A percentile compares a stretch with the other conserved stretches of the same genome.
Evolutionary conservation across 2,113 vertebrate species (phyloP).

Genomic region (Rhinichthys klamathensis): DNA sequence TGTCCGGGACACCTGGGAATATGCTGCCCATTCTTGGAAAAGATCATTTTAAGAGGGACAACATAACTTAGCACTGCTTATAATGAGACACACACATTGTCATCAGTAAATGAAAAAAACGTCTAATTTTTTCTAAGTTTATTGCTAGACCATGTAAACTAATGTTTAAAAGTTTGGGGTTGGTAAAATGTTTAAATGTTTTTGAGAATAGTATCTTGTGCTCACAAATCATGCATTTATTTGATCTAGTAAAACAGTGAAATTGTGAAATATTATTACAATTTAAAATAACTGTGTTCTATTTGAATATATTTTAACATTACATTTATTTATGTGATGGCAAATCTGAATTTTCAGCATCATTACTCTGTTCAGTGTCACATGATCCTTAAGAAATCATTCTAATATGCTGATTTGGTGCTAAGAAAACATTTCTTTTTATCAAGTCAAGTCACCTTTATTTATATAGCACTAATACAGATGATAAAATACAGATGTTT

Average conservation of each 20-base stretch:
- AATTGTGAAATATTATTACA: neutral
- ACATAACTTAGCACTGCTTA: neutral
- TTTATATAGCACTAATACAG: too few relatives aligned
- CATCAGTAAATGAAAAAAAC: too few relatives aligned
- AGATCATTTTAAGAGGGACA: conserved; percentile 1
- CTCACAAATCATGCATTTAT: neutral
- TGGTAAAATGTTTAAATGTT: neutral
- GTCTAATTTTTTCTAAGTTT: too few relatives aligned
- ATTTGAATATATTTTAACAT: too few relatives aligned
- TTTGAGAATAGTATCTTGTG: neutral
- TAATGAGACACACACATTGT: conserved; percentile 8
- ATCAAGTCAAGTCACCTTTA: too few relatives aligned
- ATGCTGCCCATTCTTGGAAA: conserved; percentile 20
- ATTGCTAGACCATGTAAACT: neutral
- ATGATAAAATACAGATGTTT: too few relatives aligned
- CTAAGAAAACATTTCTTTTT: neutral
- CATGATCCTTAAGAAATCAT: neutral
- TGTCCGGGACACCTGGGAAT: neutral
- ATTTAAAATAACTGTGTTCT: neutral
- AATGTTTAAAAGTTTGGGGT: neutral
- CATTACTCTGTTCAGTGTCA: neutral
- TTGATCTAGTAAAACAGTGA: neutral
- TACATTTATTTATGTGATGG: too few relatives aligned
- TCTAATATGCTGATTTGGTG: neutral
- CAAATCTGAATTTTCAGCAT: neutral